Evolutionary conservation across 2,888 invertebrate species (phyloP), one percentile per base, ranked within the genome.

Genomic region (Lymantria dispar): DNA sequence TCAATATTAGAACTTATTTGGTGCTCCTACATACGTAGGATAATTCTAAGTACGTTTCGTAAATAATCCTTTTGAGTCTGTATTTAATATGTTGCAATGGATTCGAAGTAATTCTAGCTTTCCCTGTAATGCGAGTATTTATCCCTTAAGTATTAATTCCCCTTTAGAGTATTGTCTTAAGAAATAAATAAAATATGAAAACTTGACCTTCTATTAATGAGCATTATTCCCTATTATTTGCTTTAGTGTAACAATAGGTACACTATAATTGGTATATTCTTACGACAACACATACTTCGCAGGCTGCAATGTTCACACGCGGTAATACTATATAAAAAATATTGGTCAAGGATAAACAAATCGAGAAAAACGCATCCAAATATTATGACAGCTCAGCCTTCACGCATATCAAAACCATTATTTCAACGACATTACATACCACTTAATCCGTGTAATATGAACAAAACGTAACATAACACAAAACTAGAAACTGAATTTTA

Each of bases 301-400:
- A 55, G 57, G 62, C 60, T 70, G 58, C 56, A 65, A 66, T 68
- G 56, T 72, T 74, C 72, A 72, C 70, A 70, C 68, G 68, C 63
- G 62, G 62, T 62, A 63, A 68, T n/a, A 56, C 62, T 54, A 68
- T n/a, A 38, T 60, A 68, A 64, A 38, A 69, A 67, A 70, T 59
- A 61, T 68, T 72, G 81, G 83, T 78, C 83, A 83, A 81, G 83
- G 80, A 68, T 70, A 64, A 45, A 57, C 49, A 62, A 62, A 64
- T 48, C 54, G 58, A 62, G 50, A 62, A 63, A 62, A 65, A 56
- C 47, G 46, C 62, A 64, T 68, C 57, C 38, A 50, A 47, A 50
- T 50, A 50, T 48, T 50, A 60, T 48, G 43, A 47, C 41, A 40
- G 48, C 39, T 45, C 15, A 15, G 36, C 33, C 43, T 56, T 53